phyloP scores from a whole-genome alignment of 2,113 vertebrate species.

The Podiceps cristatus region DNA sequence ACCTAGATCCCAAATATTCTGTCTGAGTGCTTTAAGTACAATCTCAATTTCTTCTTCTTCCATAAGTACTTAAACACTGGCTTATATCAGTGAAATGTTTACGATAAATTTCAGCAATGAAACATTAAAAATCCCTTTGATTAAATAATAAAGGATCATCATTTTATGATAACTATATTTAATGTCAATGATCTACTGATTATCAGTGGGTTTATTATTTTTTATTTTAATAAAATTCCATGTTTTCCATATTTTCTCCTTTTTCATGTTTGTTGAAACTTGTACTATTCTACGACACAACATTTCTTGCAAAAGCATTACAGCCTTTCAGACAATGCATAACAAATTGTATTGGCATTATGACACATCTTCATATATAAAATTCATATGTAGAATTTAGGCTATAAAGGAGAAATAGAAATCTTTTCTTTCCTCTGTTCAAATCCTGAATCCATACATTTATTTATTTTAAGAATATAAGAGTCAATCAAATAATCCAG shows the following conservation, averaged over 20 bases:
- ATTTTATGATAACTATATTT: neutral
- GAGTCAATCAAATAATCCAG: neutral
- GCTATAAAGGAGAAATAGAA: neutral
- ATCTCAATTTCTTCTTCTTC: neutral
- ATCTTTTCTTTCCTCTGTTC: neutral
- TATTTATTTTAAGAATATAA: neutral
- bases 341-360: neutral
- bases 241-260: neutral
- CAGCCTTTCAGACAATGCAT: neutral
- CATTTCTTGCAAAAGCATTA: neutral
- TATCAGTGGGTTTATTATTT: neutral
- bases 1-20: neutral
- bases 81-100: neutral
- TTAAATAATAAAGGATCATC: neutral
- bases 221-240: neutral
- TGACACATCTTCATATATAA: neutral
- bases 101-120: neutral
- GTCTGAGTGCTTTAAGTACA: neutral
- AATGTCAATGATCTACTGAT: neutral
- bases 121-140: accelerated
- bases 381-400: neutral
- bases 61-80: neutral
- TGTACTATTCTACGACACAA: neutral
- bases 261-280: neutral
- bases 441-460: neutral